Base-by-base conservation (phyloP, 2,888 invertebrate species). In the Drosophila neotestacea region DNA sequence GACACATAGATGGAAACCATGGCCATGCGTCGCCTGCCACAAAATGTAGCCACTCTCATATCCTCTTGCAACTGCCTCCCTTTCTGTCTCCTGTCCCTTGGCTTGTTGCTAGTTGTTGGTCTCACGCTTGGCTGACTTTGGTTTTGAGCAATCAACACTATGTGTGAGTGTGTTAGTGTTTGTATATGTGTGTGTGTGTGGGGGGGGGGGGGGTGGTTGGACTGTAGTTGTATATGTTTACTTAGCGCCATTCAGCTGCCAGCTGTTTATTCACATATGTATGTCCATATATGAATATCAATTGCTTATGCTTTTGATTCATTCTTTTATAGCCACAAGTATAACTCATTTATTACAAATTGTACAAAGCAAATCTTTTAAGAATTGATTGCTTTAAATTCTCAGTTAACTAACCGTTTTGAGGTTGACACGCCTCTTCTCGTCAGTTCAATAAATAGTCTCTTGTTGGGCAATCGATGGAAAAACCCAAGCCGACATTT, bases 121-220 rank as follows among this genome's bases (percentile, higher is more conserved):
- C 88, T 75, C 82, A 89, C 79, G 84, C 77, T 88, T 85, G 84
- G 85, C 72, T 88, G 80, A 61, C 79, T 89, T 85, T 76, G 89
- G 88, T 89, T 89, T 89, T 70, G 76, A 89, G 84, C 89, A 84
- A 84, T 89, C 84, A 84, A 85, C 84, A 48, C 22, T 62, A 39
- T 41, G 47, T 59, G 32, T 51, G 39, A 22, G 38, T 42, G 34
- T 48, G 51, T 59, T 0, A 13, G 3, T 13, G 7, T 39, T 7
- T 16, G 39, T 39, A 34, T 56, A 32, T 61, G 51, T 61, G 46
- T 59, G 54, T 54, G 54, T 62, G 50, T 41, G 47, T 38, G 59
- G 30, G 67, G 52, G 32, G 42, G 32, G 30, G 32, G 67, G 52
- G 32, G 42, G 32, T 27, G 32, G 36, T 58, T 36, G 28, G 27